These are phyloP conservation scores for Columba guinea DNA, from an alignment of 2,797 vertebrate species.

Conservation along the genomic window DNA sequence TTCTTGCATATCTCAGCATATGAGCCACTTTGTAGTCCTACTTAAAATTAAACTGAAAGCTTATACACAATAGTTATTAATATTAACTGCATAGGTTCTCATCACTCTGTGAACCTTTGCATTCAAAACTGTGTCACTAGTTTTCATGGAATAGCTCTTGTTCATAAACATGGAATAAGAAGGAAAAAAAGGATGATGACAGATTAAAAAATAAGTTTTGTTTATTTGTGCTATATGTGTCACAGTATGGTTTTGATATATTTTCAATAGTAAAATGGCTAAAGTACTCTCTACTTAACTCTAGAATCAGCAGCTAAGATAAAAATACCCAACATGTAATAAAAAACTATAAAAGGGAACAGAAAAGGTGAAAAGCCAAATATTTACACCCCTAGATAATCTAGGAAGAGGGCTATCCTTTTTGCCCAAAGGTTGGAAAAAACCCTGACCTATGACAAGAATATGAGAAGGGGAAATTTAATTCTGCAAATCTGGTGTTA, in stretches of 20 bases:
- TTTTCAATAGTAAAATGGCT: not conserved
- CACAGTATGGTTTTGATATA: not conserved
- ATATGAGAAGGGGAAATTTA: not conserved
- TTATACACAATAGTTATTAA: not conserved
- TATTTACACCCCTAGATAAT: not conserved
- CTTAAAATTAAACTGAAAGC: constrained; percentile 22
- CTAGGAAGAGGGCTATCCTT: not conserved
- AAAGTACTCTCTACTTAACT: not conserved
- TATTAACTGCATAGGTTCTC: not conserved
- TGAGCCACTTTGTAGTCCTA: not conserved
- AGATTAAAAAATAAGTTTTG: not conserved
- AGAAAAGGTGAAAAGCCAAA: not conserved
- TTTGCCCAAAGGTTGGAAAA: not conserved
- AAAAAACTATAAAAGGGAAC: not conserved
- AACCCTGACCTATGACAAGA: rapidly evolving
- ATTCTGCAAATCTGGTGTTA: not conserved
- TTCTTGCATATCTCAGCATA: not conserved
- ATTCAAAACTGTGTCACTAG: not conserved
- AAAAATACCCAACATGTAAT: not conserved
- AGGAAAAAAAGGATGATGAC: not conserved
- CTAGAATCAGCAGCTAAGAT: not conserved
- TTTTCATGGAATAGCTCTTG: not conserved
- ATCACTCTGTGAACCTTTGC: not conserved
- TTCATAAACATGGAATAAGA: not conserved
- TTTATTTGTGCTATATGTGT: not conserved